Conservation (phyloP, 2,113 vertebrate species). For the Notothenia coriiceps region DNA sequence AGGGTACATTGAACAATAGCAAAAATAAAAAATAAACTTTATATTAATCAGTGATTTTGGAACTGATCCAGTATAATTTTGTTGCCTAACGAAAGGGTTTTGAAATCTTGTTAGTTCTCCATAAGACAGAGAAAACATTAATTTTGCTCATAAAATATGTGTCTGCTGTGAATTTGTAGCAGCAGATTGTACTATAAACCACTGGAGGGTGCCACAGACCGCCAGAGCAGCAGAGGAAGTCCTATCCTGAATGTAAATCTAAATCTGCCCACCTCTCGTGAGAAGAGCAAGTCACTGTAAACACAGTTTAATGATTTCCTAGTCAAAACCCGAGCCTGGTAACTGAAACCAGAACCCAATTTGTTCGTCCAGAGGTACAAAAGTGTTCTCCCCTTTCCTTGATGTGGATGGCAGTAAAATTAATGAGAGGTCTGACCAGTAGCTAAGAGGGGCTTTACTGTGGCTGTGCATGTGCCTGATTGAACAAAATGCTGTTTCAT, state of each 20-base stretch:
- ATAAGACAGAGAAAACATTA: too few relatives aligned
- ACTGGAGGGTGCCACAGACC: constrained; percentile 62
- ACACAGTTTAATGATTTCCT: constrained; percentile 30
- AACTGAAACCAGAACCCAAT: constrained; percentile 36
- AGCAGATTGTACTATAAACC: constrained; percentile 19
- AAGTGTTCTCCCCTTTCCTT: constrained; percentile 42
- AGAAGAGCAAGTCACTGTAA: constrained; percentile 15
- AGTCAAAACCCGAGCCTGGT: constrained; percentile 31
- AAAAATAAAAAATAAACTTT: background rate
- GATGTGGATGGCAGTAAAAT: constrained; percentile 54
- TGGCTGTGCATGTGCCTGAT: background rate
- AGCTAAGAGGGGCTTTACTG: constrained; percentile 24
- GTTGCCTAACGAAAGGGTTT: background rate
- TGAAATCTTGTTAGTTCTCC: background rate
- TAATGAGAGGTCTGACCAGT: constrained; percentile 51
- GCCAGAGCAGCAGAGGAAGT: background rate
- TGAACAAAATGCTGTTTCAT: constrained; percentile 41
- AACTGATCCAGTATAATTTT: background rate
- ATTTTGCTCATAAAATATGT: background rate
- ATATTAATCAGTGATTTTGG: background rate
- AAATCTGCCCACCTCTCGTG: constrained; percentile 13
- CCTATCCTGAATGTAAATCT: background rate
- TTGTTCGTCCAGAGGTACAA: constrained; percentile 22
- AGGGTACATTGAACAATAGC: background rate
- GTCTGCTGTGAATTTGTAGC: background rate